Base-by-base conservation (phyloP, 2,888 invertebrate species). In the Mamestra brassicae region DNA sequence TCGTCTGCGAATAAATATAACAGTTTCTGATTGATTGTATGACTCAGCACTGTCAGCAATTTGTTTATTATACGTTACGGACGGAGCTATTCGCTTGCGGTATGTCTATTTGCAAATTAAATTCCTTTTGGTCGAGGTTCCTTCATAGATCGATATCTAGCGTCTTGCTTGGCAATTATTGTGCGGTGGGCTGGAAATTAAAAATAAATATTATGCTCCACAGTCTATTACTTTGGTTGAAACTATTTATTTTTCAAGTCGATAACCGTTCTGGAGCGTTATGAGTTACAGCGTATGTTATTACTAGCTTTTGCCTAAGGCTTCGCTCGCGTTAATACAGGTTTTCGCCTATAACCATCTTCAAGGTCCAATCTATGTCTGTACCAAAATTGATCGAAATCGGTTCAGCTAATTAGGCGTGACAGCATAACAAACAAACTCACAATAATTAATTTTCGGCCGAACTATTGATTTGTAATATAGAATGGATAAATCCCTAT, bases 31-130 rank as follows among this genome's bases (percentile, higher is more conserved):
- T 83, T 85, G 79, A 83, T 83, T 62, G 65, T 71, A 38, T 83
- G 83, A 83, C 73, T 84, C 80, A 69, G 83, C 83, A 58, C n/a
- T 45, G 57, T 57, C 65, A 82, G 64, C 55, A 26, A 60, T 83
- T 36, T 63, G 50, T 69, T 34, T 71, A 61, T 71, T 84, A 65
- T 69, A 62, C 45, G 3, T 62, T 5, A 50, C 34, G 45, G 36
- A 54, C 58, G 38, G 58, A 62, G 54, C 55, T 75, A 71, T 71
- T 71, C 57, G 72, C 63, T 47, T 52, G 55, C 36, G 58, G 60
- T 57, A 84, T 80, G 80, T 79, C 80, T 68, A 79, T 80, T 84
- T 80, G 71, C 79, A 85, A 85, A 85, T 85, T 67, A 81, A 76
- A 82, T 85, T 81, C 63, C 55, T 26, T 61, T 84, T 52, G 50